Evolutionary conservation across 2,113 vertebrate genomes (phyloP).

Genomic region (Puntigrus tetrazona): DNA sequence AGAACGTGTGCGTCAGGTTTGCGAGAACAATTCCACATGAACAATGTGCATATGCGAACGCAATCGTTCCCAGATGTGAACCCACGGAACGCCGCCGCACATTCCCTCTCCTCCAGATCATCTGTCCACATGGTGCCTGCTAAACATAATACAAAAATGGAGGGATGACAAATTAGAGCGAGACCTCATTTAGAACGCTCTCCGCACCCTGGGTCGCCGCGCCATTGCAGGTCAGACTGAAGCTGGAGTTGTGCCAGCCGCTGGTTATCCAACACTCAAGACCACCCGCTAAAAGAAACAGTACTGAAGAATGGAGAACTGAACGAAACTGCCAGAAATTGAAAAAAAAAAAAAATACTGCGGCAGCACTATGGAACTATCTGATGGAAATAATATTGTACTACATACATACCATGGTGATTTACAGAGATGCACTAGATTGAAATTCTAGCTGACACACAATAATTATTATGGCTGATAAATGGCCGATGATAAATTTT

Average conservation of each 20-base stretch:
- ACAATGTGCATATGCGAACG: constrained; percentile 49
- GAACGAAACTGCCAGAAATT: neutral
- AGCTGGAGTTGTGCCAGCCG: constrained; percentile 17
- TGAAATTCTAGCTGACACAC: neutral
- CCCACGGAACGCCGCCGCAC: neutral
- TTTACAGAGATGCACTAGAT: neutral
- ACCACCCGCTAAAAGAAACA: neutral
- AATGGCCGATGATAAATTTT: neutral
- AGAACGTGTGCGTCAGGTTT: constrained; percentile 19
- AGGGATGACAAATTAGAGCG: constrained; percentile 38
- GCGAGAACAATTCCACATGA: constrained; percentile 40
- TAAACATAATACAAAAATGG: constrained; percentile 38
- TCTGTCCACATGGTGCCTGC: constrained; percentile 28
- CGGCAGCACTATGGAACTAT: neutral
- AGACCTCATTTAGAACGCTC: constrained; percentile 27
- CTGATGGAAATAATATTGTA: neutral
- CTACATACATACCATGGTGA: neutral
- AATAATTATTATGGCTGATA: neutral
- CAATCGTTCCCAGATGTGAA: constrained; percentile 64
- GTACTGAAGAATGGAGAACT: neutral
- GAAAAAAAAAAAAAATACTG: neutral
- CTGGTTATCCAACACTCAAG: constrained; percentile 2
- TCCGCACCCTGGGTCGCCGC: constrained; percentile 5
- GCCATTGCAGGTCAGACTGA: neutral
- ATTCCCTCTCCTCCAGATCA: constrained; percentile 11